phyloP scores from a whole-genome alignment of 35 echinoderm and acorn worm species.

The Anneissia japonica region DNA sequence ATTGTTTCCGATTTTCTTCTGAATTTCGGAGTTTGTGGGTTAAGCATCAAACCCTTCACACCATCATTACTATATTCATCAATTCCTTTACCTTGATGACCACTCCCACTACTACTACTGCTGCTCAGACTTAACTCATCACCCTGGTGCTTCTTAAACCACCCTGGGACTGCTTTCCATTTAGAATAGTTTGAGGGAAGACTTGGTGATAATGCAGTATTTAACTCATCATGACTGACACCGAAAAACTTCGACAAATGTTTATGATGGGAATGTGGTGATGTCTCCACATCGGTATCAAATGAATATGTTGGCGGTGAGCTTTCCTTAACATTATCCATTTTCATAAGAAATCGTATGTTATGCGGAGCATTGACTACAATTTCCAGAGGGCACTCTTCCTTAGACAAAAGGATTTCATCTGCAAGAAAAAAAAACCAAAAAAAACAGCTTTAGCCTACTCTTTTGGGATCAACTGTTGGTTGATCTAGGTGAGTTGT shows the following conservation, averaged over 20 bases:
- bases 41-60: slow-evolving; percentile 56
- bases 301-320: not conserved
- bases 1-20: slow-evolving; percentile 34
- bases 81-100: slow-evolving; percentile 6
- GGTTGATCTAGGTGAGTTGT: no score
- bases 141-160: slow-evolving; percentile 3
- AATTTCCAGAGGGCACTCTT: slow-evolving; percentile 76
- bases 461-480: no score
- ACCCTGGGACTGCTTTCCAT: not conserved
- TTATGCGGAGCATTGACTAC: slow-evolving; percentile 58
- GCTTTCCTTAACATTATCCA: slow-evolving; percentile 7
- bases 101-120: slow-evolving; percentile 55
- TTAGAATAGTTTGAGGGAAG: not conserved
- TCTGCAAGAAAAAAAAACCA: slow-evolving; percentile 58
- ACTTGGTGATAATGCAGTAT: slow-evolving; percentile 39
- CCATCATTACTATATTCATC: slow-evolving; percentile 22
- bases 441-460: no score
- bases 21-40: slow-evolving; percentile 60
- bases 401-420: slow-evolving; percentile 78
- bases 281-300: not conserved
- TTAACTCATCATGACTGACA: slow-evolving; percentile 58
- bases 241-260: slow-evolving; percentile 78
- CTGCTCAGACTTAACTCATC: slow-evolving; percentile 69
- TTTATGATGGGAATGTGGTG: slow-evolving; percentile 35
- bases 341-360: slow-evolving; percentile 64